Base-by-base conservation (phyloP, 2,888 invertebrate genomes). In the Didymodactylos carnosus region DNA sequence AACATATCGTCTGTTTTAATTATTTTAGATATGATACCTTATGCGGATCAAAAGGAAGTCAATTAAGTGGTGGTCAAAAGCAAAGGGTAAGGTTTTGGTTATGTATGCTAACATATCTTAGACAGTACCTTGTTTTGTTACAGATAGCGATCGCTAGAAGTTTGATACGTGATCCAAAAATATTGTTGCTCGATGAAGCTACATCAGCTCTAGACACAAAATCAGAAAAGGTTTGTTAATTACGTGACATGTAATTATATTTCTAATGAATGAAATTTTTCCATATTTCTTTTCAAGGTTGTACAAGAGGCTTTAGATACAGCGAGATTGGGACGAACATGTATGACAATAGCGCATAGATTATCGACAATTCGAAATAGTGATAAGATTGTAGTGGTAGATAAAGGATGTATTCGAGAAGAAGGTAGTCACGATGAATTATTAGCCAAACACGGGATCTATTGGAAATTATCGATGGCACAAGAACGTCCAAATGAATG, bases 61-160 rank as follows among this genome's bases (percentile, higher is more conserved):
- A 73, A 71, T 40, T 73, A 14, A 71, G 70, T n/a, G 73, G 73
- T 23, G 73, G 73, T 40, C 49, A 73, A 73, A 73, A 73, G 43
- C 73, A 73, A 53, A 39, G 73, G 16, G 62, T 72, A n/a, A n/a
- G n/a, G n/a, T n/a, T 72, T 25, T 23, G 72, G 62, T 43, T 29
- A 23, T 35, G 14, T 72, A 3, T 23, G 27, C n/a, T n/a, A 23
- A 7, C 2, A 62, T 29, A n/a, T 14, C 13, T 25, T 10, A 39
- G n/a, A 35, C n/a, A 27, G 14, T 62, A 62, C 40, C 23, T 29
- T 4, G 13, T 62, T 23, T 40, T 72, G n/a, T n/a, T n/a, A n/a
- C n/a, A n/a, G n/a, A 62, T 62, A 35, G 16, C 71, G 39, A 71
- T 41, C 51, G 74, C 74, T 51, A 51, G 74, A 11, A 71, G 71